Percentiles rank a stretch among this genome's conserved stretches.
These are phyloP conservation scores for Mesorhabditis sp. DNA, from an alignment of 2,888 invertebrate species.

Conservation along the genomic window DNA sequence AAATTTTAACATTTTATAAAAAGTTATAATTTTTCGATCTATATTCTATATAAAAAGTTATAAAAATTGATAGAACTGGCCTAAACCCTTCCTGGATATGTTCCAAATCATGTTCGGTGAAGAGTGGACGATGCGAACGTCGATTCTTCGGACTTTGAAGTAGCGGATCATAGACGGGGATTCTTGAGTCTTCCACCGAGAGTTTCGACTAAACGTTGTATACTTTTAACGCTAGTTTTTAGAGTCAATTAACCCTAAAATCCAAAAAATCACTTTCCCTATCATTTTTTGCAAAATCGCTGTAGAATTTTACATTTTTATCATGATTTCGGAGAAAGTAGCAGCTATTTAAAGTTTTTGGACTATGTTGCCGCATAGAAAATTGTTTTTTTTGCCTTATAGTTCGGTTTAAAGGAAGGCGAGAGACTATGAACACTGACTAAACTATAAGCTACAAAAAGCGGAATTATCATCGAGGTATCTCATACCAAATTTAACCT, in stretches of 20 bases:
- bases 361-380: too few species aligned
- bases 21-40: too few species aligned
- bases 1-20: too few species aligned
- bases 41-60: too few species aligned
- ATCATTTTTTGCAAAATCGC: too few species aligned
- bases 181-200: too few species aligned
- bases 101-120: not conserved
- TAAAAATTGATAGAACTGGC: not conserved
- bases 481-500: not conserved
- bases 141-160: not conserved
- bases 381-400: too few species aligned
- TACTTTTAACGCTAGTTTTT: not conserved
- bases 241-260: not conserved
- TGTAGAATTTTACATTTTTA: too few species aligned
- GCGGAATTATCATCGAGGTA: not conserved
- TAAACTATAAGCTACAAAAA: slow-evolving; percentile 12
- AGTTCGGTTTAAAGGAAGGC: slow-evolving; percentile 19
- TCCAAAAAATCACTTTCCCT: too few species aligned
- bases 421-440: slow-evolving; percentile 7
- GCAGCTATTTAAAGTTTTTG: too few species aligned
- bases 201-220: too few species aligned
- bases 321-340: too few species aligned
- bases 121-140: not conserved
- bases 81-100: not conserved
- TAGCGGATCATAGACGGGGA: not conserved